phyloP scores from a whole-genome alignment of 2,797 vertebrate species.

The Gambusia yucatana region DNA sequence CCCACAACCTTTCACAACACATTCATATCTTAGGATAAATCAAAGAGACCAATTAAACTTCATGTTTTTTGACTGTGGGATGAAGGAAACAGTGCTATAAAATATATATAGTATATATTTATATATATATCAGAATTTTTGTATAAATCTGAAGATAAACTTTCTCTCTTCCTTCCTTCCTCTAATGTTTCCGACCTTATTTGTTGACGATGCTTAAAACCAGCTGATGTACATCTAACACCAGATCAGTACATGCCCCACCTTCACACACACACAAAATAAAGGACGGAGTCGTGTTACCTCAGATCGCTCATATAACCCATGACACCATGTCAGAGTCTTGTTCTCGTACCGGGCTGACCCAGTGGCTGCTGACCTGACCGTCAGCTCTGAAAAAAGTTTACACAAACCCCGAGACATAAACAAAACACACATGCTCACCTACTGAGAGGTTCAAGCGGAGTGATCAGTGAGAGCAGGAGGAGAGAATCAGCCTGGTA shows the following conservation, averaged over 20 bases:
- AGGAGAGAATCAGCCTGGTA: constrained; percentile 31
- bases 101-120: too few species aligned
- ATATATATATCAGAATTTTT: background rate
- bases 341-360: background rate
- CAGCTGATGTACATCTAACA: constrained; percentile 47
- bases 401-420: constrained; percentile 24
- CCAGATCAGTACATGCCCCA: constrained; percentile 45
- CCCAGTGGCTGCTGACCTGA: constrained; percentile 7
- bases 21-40: background rate
- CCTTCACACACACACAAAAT: constrained; percentile 12
- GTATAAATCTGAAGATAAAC: background rate
- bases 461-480: constrained; percentile 31
- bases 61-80: background rate
- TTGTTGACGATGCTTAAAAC: constrained; percentile 48
- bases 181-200: constrained; percentile 28
- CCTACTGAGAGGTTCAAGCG: background rate
- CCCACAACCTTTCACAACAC: background rate
- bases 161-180: background rate
- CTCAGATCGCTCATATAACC: constrained; percentile 9
- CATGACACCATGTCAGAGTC: background rate
- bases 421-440: constrained; percentile 15
- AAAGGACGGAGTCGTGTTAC: constrained; percentile 44
- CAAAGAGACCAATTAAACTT: background rate
- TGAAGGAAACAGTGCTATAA: background rate
- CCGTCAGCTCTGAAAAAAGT: constrained; percentile 16